These are phyloP conservation scores for Pterocles burchelli DNA, from an alignment of 2,113 vertebrate genomes.

Conservation along the genomic window DNA sequence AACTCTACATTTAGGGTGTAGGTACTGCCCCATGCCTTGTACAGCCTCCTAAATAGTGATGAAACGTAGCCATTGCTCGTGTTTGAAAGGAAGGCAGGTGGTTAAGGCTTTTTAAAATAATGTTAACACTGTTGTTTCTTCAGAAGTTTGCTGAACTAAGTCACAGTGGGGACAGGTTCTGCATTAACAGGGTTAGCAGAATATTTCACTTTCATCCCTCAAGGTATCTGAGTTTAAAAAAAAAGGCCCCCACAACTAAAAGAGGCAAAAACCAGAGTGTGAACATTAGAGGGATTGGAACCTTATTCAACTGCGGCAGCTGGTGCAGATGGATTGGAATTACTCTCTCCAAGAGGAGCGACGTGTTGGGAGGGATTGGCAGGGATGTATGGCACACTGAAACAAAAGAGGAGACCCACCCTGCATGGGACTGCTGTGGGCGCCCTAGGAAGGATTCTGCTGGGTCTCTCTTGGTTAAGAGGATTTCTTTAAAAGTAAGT, in stretches of 20 bases:
- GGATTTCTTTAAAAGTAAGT: background rate
- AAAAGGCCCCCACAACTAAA: background rate
- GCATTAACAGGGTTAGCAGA: background rate
- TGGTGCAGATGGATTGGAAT: rapidly evolving
- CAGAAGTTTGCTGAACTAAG: background rate
- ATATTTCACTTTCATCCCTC: background rate
- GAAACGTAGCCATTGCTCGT: background rate
- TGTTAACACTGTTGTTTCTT: background rate
- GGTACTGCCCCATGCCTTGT: background rate
- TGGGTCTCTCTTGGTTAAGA: background rate
- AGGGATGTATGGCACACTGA: rapidly evolving
- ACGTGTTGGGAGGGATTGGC: background rate
- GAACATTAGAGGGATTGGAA: background rate
- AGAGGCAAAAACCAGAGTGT: background rate
- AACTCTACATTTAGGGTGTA: background rate
- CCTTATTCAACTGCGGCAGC: background rate
- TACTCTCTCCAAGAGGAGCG: background rate
- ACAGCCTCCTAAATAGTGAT: background rate
- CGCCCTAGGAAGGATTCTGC: background rate
- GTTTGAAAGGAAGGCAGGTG: background rate
- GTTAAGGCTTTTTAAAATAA: background rate
- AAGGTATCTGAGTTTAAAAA: background rate
- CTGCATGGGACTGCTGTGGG: rapidly evolving
- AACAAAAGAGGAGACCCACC: background rate
- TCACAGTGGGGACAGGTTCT: background rate